These are phyloP conservation scores for Drosophila takahashii DNA, from an alignment of 1,140 invertebrate genomes.

Conservation along the genomic window DNA sequence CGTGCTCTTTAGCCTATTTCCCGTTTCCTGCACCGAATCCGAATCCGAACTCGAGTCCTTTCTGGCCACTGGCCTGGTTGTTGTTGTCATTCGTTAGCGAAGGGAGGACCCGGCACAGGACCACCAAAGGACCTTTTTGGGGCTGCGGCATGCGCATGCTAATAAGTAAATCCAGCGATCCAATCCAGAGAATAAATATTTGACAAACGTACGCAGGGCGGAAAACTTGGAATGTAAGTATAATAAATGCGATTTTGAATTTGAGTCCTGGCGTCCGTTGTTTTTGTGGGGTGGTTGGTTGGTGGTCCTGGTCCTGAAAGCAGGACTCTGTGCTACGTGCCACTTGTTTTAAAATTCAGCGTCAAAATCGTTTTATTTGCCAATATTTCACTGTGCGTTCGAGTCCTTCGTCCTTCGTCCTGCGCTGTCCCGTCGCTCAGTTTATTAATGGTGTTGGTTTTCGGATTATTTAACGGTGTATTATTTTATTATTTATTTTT, in stretches of 20 bases:
- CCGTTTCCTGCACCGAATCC: conserved; percentile 36
- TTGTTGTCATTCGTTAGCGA: conserved; percentile 61
- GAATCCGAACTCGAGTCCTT: conserved; percentile 23
- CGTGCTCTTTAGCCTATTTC: conserved; percentile 79
- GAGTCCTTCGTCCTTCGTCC: conserved; percentile 41
- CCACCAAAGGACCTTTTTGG: conserved; percentile 23
- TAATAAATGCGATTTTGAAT: conserved; percentile 83
- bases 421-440: conserved; percentile 35
- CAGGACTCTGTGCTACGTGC: conserved; percentile 59
- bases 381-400: conserved; percentile 80
- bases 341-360: conserved; percentile 84
- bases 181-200: conserved; percentile 83
- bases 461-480: conserved; percentile 84
- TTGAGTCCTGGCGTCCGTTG: conserved; percentile 46
- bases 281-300: conserved; percentile 28
- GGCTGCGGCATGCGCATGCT: conserved; percentile 70
- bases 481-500: conserved; percentile 85
- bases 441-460: conserved; percentile 84
- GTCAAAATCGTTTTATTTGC: conserved; percentile 84
- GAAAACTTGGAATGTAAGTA: conserved; percentile 72
- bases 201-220: conserved; percentile 71
- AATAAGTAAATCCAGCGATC: conserved; percentile 83
- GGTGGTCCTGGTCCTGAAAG: not conserved
- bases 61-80: conserved; percentile 14
- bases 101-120: not conserved